These are phyloP conservation scores for Drosophila barbarae DNA, from an alignment of 2,888 invertebrate species.

Conservation along the genomic window DNA sequence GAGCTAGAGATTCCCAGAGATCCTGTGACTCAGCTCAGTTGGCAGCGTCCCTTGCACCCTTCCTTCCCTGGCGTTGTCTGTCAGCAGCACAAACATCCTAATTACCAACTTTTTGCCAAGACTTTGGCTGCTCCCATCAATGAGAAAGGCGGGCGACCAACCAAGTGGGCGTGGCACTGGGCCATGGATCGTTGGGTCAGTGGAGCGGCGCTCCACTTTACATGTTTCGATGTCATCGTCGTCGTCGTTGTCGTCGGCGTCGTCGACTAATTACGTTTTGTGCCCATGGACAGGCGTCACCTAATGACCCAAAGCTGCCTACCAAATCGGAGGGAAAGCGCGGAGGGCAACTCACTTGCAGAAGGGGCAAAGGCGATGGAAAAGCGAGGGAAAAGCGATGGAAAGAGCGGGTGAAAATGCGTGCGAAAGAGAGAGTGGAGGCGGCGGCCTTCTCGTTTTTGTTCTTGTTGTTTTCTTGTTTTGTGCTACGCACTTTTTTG, in stretches of 20 bases:
- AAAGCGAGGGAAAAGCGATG: not conserved
- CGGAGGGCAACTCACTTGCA: not conserved
- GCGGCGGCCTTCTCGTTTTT: constrained; percentile 3
- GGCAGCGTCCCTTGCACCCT: not conserved
- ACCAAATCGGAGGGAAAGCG: constrained; percentile 43
- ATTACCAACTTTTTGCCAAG: constrained; percentile 70
- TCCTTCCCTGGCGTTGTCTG: constrained; percentile 42
- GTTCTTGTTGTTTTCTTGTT: constrained; percentile 9
- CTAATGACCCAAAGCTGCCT: constrained; percentile 70
- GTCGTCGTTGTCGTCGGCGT: constrained; percentile 21
- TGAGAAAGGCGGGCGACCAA: constrained; percentile 9
- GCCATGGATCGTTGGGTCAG: constrained; percentile 56
- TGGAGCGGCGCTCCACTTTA: constrained; percentile 69
- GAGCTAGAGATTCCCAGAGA: constrained; percentile 8
- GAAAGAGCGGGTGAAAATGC: constrained; percentile 2
- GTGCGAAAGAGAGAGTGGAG: constrained; percentile 13
- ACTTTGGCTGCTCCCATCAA: constrained; percentile 41
- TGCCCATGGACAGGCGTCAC: constrained; percentile 71
- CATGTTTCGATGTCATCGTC: constrained; percentile 65
- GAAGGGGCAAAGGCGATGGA: not conserved
- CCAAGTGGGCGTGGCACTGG: not conserved
- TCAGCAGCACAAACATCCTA: constrained; percentile 70
- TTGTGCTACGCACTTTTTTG: constrained; percentile 14
- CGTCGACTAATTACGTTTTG: constrained; percentile 68
- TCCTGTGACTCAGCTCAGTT: constrained; percentile 13